Evolutionary conservation across 2,113 vertebrate species (phyloP).

Genomic region (Pseudonaja textilis): DNA sequence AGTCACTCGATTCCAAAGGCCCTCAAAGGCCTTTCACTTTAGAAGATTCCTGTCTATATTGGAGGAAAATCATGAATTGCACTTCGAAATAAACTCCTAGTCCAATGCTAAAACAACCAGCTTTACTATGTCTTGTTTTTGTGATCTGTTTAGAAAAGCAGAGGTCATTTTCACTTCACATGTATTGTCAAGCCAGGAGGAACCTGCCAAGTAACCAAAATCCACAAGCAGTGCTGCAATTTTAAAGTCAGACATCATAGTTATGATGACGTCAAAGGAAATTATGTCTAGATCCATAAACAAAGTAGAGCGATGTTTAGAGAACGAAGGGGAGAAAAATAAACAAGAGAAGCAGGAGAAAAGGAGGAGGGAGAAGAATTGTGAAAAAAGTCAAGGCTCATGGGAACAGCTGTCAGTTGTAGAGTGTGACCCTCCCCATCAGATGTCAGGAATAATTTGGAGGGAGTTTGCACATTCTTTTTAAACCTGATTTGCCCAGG

Average conservation of each 20-base stretch:
- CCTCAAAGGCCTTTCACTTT: neutral
- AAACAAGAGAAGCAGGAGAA: neutral
- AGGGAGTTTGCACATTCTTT: neutral
- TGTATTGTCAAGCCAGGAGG: neutral
- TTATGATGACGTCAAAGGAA: neutral
- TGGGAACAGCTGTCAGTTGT: neutral
- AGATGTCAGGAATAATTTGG: neutral
- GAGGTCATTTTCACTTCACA: neutral
- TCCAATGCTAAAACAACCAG: neutral
- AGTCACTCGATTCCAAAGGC: neutral
- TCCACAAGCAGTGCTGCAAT: neutral
- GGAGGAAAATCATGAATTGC: neutral
- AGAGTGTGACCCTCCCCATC: neutral
- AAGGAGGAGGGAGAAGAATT: neutral
- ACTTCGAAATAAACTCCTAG: neutral
- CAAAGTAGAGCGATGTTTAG: neutral
- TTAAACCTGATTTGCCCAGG: neutral
- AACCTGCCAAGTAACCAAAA: neutral
- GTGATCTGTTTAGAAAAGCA: neutral
- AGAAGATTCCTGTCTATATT: neutral
- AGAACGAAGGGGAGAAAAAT: neutral
- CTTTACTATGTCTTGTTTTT: neutral
- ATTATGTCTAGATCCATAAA: neutral
- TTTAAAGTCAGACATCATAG: neutral
- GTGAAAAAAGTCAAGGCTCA: neutral